Evolutionary conservation across 2,888 invertebrate genomes (phyloP).

Genomic region (Pycnomerus fuliginosus): DNA sequence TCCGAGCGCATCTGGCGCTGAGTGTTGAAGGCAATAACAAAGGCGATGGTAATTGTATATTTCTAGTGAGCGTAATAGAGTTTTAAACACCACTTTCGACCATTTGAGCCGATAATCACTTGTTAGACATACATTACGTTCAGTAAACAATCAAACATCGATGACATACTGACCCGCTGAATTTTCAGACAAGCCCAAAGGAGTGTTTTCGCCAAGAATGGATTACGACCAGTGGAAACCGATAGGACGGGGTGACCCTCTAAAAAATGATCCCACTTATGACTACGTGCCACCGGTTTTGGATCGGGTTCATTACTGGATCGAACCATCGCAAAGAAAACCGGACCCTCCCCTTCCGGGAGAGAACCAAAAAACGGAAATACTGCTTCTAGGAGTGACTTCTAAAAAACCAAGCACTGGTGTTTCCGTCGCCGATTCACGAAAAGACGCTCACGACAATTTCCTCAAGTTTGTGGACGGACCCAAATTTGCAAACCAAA

Average conservation of each 20-base stretch:
- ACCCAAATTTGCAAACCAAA: conserved; percentile 52
- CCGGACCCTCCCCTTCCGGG: conserved; percentile 57
- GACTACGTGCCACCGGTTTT: conserved; percentile 82
- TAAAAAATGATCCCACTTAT: conserved; percentile 82
- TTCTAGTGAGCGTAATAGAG: not conserved
- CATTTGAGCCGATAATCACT: conserved; percentile 11
- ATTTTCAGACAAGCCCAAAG: conserved; percentile 39
- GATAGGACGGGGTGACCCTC: conserved; percentile 76
- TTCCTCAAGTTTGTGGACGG: conserved; percentile 55
- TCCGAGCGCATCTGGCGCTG: conserved; percentile 31
- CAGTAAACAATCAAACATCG: conserved; percentile 19
- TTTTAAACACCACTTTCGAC: conserved; percentile 2
- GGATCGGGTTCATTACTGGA: conserved; percentile 80
- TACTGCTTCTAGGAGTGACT: conserved; percentile 67
- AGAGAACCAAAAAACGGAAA: conserved; percentile 63
- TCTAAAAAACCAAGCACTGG: conserved; percentile 64
- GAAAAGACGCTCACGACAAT: conserved; percentile 50
- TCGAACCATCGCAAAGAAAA: conserved; percentile 62
- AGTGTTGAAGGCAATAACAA: not conserved
- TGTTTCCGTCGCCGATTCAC: conserved; percentile 42
- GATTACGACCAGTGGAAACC: conserved; percentile 87
- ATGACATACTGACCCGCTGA: conserved; percentile 22
- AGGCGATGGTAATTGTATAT: not conserved
- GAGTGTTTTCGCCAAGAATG: conserved; percentile 71
- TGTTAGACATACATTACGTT: conserved; percentile 9